Percentiles rank a stretch among this genome's conserved stretches.
phyloP scores from a whole-genome alignment of 2,113 vertebrate species.

The Desmodus rotundus region DNA sequence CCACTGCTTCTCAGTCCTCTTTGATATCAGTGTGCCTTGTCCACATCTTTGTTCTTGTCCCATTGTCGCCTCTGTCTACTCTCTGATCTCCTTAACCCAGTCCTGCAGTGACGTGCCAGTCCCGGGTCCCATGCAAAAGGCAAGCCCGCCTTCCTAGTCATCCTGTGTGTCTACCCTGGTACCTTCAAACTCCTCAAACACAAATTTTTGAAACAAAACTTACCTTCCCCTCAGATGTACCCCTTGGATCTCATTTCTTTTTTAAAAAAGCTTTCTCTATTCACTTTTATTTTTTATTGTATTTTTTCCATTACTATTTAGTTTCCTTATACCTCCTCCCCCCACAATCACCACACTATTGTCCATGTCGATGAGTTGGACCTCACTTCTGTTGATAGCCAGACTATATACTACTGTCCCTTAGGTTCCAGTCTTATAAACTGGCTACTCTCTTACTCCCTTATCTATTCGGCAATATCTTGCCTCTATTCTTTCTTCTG shows the following conservation, averaged over 20 bases:
- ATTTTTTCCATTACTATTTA: too few relatives aligned
- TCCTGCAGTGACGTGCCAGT: not conserved
- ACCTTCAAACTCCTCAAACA: not conserved
- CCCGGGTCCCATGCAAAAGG: not conserved
- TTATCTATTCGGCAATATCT: not conserved
- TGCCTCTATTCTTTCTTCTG: not conserved
- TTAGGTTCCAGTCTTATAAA: not conserved
- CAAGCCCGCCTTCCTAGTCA: not conserved
- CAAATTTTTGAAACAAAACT: not conserved
- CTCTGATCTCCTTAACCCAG: not conserved
- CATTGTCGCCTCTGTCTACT: not conserved
- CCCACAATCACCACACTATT: too few relatives aligned
- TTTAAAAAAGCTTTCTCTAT: too few relatives aligned
- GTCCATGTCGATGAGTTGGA: not conserved
- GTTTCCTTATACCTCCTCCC: too few relatives aligned
- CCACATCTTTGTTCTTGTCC: not conserved
- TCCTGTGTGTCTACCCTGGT: not conserved
- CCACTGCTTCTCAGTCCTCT: not conserved
- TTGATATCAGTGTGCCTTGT: not conserved
- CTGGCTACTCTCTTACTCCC: not conserved
- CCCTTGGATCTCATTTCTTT: not conserved
- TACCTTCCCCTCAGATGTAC: not conserved
- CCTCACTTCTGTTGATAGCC: not conserved
- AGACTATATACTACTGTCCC: not conserved
- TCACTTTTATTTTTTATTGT: too few relatives aligned